A percentile compares a stretch with the other conserved stretches of the same genome.
These are phyloP conservation scores for Venturia canescens DNA, from an alignment of 1,140 invertebrate genomes.

Conservation along the genomic window DNA sequence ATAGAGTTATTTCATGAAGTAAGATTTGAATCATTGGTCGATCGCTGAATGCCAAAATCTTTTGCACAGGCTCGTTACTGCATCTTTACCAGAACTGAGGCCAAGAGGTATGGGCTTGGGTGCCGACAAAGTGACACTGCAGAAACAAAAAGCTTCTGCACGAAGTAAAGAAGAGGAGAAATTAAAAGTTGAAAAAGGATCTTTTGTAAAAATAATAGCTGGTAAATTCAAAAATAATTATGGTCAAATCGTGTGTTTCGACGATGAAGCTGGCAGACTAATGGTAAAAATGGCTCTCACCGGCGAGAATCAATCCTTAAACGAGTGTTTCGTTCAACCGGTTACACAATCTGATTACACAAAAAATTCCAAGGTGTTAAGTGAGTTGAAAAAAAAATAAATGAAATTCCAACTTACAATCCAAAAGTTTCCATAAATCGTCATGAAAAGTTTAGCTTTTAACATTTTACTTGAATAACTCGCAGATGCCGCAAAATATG, in stretches of 20 bases:
- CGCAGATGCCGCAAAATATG: slow-evolving; percentile 82
- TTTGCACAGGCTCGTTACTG: slow-evolving; percentile 74
- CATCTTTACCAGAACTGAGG: slow-evolving; percentile 81
- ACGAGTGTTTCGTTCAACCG: slow-evolving; percentile 86
- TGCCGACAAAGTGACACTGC: slow-evolving; percentile 84
- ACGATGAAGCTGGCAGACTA: slow-evolving; percentile 89
- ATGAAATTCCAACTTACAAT: background rate
- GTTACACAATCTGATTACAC: slow-evolving; percentile 88
- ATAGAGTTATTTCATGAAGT: no score
- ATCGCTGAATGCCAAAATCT: slow-evolving; percentile 7
- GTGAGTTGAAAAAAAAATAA: slow-evolving; percentile 77
- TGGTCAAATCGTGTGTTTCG: slow-evolving; percentile 90
- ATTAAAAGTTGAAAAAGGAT: slow-evolving; percentile 81
- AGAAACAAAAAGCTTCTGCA: slow-evolving; percentile 74
- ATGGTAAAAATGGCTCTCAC: slow-evolving; percentile 88
- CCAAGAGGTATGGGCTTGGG: slow-evolving; percentile 96
- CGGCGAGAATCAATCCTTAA: slow-evolving; percentile 83
- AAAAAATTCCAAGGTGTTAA: slow-evolving; percentile 88
- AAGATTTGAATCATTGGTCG: no score
- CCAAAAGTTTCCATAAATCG: slow-evolving; percentile 1
- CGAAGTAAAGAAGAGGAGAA: slow-evolving; percentile 80
- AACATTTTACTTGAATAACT: slow-evolving; percentile 68
- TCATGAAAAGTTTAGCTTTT: slow-evolving; percentile 49
- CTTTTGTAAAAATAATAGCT: slow-evolving; percentile 84
- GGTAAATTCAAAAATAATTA: slow-evolving; percentile 88